Conservation (phyloP, 2,797 vertebrate genomes). For the Pangasius krempfi region DNA sequence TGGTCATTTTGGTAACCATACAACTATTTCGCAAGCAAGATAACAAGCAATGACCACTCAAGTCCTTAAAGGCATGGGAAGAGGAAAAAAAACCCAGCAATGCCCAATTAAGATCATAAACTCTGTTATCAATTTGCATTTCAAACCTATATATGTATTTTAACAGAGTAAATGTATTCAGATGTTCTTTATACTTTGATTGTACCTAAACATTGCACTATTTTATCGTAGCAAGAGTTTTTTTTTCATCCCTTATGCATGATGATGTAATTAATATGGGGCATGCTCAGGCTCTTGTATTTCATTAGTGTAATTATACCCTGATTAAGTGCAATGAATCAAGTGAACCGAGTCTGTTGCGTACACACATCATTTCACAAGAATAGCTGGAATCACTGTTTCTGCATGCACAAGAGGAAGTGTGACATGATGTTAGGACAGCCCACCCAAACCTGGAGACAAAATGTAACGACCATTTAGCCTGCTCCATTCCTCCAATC, state of each 20-base stretch:
- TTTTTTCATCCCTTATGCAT: not conserved
- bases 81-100: not conserved
- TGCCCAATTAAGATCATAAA: not conserved
- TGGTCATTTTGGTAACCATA: constrained; percentile 1
- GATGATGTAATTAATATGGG: not conserved
- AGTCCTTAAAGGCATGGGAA: not conserved
- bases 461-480: not conserved
- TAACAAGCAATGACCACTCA: not conserved
- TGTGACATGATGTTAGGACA: not conserved
- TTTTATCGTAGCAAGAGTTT: not conserved
- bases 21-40: constrained; percentile 9
- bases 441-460: not conserved
- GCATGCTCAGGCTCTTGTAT: not conserved
- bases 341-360: not conserved
- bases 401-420: not conserved
- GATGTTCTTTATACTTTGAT: not conserved
- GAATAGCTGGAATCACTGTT: not conserved
- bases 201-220: not conserved
- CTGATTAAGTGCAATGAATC: not conserved
- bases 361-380: not conserved
- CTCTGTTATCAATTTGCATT: not conserved
- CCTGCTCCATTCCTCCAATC: not conserved
- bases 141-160: not conserved
- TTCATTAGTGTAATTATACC: constrained; percentile 13
- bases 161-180: not conserved